Evolutionary conservation across 2,888 invertebrate species (phyloP).

Genomic region (Ceramica pisi): DNA sequence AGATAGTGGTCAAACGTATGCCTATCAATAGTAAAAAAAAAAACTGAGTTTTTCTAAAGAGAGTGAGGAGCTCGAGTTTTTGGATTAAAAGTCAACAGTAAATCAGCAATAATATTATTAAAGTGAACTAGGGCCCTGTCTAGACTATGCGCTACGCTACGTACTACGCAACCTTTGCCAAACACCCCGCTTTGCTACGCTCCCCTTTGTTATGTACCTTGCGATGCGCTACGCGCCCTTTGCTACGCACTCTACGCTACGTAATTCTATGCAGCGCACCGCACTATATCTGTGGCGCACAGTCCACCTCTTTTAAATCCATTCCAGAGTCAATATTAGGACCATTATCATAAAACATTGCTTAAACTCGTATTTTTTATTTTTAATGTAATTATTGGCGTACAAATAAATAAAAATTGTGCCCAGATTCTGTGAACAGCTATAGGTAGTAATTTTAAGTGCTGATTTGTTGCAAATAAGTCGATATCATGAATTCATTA

Average conservation of each 20-base stretch:
- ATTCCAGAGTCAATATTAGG: neutral
- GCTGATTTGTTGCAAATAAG: neutral
- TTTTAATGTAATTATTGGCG: too few species aligned
- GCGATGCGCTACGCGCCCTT: too few species aligned
- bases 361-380: too few species aligned
- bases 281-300: too few species aligned
- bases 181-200: neutral
- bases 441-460: neutral
- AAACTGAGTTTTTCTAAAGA: too few species aligned
- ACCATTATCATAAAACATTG: too few species aligned
- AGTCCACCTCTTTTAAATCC: neutral
- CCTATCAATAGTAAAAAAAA: too few species aligned
- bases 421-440: neutral
- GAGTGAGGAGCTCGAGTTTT: too few species aligned
- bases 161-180: neutral
- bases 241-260: conserved; percentile 7
- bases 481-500: conserved; percentile 1
- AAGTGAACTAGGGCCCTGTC: too few species aligned
- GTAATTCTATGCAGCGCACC: neutral
- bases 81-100: too few species aligned
- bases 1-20: too few species aligned
- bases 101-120: neutral
- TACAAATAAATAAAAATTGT: neutral
- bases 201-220: neutral
- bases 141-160: neutral